Conservation (phyloP, 2,888 invertebrate genomes). For the Rutpela maculata region DNA sequence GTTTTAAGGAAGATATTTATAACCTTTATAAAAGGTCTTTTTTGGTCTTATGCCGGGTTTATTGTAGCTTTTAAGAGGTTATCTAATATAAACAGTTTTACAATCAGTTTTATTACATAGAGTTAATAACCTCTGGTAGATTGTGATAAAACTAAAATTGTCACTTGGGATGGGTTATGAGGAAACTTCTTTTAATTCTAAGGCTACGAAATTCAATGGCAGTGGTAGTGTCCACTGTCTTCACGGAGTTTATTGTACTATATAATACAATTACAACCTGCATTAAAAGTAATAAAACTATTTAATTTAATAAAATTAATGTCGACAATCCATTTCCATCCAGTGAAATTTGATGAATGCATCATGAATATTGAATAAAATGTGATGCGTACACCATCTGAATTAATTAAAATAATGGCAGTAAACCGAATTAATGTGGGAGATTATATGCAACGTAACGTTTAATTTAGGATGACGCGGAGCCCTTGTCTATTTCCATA, state of each 20-base stretch:
- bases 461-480: slow-evolving; percentile 35
- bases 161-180: too few species aligned
- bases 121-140: too few species aligned
- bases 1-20: too few species aligned
- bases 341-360: background rate
- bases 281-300: background rate
- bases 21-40: too few species aligned
- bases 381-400: slow-evolving; percentile 40
- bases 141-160: too few species aligned
- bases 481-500: slow-evolving; percentile 28
- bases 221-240: too few species aligned
- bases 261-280: background rate
- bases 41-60: too few species aligned
- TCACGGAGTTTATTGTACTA: background rate
- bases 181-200: too few species aligned
- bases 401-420: slow-evolving; percentile 50
- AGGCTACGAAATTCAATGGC: too few species aligned
- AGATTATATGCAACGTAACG: slow-evolving; percentile 41
- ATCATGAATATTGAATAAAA: slow-evolving; percentile 45
- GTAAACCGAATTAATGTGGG: slow-evolving; percentile 51
- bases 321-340: background rate
- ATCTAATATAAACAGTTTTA: too few species aligned
- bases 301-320: slow-evolving; percentile 11
- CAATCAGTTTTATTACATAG: too few species aligned
- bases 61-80: too few species aligned